Evolutionary conservation across 2,888 invertebrate genomes (phyloP), one percentile per base, ranked within the genome.

Genomic region (Cetonia aurata): DNA sequence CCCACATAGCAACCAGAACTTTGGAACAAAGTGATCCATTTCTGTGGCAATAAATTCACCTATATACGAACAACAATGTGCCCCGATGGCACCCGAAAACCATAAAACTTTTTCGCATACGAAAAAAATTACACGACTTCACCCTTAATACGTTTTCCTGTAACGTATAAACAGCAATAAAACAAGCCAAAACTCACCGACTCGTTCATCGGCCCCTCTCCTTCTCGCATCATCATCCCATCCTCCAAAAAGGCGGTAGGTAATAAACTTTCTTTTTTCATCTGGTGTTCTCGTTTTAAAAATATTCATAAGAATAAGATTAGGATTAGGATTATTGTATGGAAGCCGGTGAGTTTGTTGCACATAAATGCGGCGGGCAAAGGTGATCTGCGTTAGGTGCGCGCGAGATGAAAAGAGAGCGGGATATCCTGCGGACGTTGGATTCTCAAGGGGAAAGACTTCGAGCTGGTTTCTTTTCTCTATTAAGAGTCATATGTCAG

Each of bases 401-500:
- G 12, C 17, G 9, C 8, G 46, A 62, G 44, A 17, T 17, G 15
- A 41, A 62, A 19, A 46, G 55, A 69, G 62, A 53, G 17, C 37
- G 31, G 46, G 59, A 56, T 60, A 62, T 69, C 25, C 52, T 69
- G 60, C 52, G 55, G 62, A 60, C 59, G 69, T 69, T 59, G 52
- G 37, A 60, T 69, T 59, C 69, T 41, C 69, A 62, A 60, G 69
- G 69, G 69, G 69, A 55, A 53, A 37, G 52, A 53, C 68, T 33
- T 59, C 60, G 65, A 75, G 72, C 76, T 73, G 75, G 76, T 77
- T 77, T 74, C 70, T 66, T 46, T 67, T 67, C 71, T 74, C 77
- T 77, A 75, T 78, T 77, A 78, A 78, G 81, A 83, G 81, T 82
- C 81, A 83, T 82, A 79, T 82, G 83, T 83, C 82, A 83, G 81